Conservation (phyloP, 2,113 vertebrate genomes). For the Neodon shergylaensis region DNA sequence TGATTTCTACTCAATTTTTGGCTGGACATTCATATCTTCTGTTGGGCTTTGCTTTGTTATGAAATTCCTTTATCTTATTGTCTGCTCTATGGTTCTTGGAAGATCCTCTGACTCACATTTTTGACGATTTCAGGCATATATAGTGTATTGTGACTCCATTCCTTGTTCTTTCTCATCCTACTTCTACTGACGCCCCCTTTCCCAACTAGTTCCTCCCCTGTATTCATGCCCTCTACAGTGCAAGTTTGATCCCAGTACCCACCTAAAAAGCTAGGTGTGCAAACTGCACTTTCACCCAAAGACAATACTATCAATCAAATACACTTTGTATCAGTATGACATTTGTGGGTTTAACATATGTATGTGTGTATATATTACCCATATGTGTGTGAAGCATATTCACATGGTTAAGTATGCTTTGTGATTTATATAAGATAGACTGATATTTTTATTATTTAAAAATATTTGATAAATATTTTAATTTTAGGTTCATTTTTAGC, state of each 20-base stretch:
- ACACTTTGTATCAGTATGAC: not conserved
- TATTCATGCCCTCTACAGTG: too few species aligned
- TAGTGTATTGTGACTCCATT: not conserved
- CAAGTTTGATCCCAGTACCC: not conserved
- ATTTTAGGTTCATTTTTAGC: not conserved
- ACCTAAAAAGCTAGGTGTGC: not conserved
- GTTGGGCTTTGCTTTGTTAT: not conserved
- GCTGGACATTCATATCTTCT: not conserved
- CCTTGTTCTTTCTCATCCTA: not conserved
- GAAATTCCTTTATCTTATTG: not conserved
- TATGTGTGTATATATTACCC: not conserved
- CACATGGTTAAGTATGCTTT: not conserved
- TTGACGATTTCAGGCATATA: not conserved
- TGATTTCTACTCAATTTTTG: fast-evolving
- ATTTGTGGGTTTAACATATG: not conserved
- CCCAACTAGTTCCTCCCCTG: not conserved
- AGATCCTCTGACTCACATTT: not conserved
- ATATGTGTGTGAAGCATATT: not conserved
- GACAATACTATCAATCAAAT: not conserved
- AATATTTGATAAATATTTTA: not conserved
- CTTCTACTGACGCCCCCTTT: not conserved
- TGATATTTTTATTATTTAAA: not conserved
- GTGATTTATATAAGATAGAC: not conserved
- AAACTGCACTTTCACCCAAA: not conserved
- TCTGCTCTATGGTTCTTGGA: not conserved